phyloP scores from a whole-genome alignment of 2,113 vertebrate species.

The Nipponia nippon region DNA sequence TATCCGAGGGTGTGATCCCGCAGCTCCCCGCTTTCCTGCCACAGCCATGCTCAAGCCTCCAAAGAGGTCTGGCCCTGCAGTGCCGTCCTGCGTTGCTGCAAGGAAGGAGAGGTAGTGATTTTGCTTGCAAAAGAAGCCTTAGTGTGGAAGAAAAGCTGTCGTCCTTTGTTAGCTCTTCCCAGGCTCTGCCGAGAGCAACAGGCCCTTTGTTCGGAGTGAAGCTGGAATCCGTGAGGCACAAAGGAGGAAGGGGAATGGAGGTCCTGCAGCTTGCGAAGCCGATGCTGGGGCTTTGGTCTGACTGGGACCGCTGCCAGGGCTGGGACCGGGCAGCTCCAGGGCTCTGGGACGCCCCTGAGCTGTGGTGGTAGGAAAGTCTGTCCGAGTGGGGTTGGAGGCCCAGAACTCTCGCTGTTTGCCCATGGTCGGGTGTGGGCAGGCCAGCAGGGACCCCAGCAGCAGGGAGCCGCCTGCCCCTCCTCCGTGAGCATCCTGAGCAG shows the following conservation, averaged over 20 bases:
- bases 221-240: not conserved
- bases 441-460: not conserved
- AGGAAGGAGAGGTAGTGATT: not conserved
- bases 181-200: not conserved
- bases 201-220: not conserved
- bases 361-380: not conserved
- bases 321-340: not conserved
- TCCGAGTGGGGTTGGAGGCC: fast-evolving
- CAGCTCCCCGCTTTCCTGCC: fast-evolving
- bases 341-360: not conserved
- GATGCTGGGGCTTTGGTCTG: not conserved
- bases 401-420: not conserved
- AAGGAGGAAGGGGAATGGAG: not conserved
- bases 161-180: not conserved
- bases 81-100: not conserved
- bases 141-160: not conserved
- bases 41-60: fast-evolving
- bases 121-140: not conserved
- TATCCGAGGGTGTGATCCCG: fast-evolving
- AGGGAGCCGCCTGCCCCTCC: not conserved
- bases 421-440: not conserved
- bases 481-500: not conserved
- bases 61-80: not conserved
- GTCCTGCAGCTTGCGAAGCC: fast-evolving
- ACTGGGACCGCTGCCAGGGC: not conserved